Evolutionary conservation across 1,140 invertebrate genomes (phyloP), one percentile per base, ranked within the genome.

Genomic region (Mamestra configurata): DNA sequence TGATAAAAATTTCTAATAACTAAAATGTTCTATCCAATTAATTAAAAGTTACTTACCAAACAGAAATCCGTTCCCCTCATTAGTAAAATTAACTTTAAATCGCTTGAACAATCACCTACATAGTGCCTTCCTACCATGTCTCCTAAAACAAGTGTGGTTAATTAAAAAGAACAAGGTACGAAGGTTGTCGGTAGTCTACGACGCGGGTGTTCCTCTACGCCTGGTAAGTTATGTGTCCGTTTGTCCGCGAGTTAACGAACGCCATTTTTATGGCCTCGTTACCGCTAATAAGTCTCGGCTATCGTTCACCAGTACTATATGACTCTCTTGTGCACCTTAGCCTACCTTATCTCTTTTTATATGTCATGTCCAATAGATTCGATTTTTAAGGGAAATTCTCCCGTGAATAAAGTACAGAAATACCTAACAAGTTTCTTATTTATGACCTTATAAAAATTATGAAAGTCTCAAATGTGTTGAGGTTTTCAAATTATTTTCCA

Each of bases 201-300:
- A 68, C 82, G 80, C 76, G 82, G 82, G 82, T 81, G 82, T 82
- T 84, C 82, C 55, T 7, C 22, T 27, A 51, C 51, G 27, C 7
- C 20, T 31, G 35, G 55, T 84, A 80, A 80, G 64, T 80, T 82
- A 84, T 82, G 73, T 66, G 40, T 81, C 59, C 73, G 37, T 61
- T 61, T 79, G 53, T 27, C n/a, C 43, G 64, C 76, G 49, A 13
- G 73, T 68, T 79, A 75, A 82, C 81, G 79, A 80, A 77, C 61
- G 64, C 55, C 35, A 4, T 13, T 59, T 80, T 84, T 80, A 84
- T 64, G 43, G 57, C 78, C 78, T 84, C 83, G 78, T 84, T 84
- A 80, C 73, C 35, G 61, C 78, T 80, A 84, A 84, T 82, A 80
- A 82, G 80, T 78, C 66, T 66, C 22, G 43, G 70, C 20, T 59